Base-by-base conservation (phyloP, 1,140 invertebrate species). In the Acromyrmex echinatior region DNA sequence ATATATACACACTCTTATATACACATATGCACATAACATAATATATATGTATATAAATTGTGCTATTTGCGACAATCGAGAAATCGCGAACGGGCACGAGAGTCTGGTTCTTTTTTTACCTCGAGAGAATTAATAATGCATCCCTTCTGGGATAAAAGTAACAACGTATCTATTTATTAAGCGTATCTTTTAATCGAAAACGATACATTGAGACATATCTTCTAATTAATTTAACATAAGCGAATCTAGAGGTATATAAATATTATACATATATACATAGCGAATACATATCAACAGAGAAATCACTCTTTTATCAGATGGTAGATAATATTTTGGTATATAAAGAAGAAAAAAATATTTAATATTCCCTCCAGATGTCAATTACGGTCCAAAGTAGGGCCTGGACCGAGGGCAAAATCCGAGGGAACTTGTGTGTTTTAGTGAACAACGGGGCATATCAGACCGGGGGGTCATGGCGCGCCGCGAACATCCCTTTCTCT, bases 281-380 rank as follows among this genome's bases (percentile, higher is more conserved):
- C 31, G 31, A 25, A 88, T 74, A 87, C 65, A 66, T 86, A 88
- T 91, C 70, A 78, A 88, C 81, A 91, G 56, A 85, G 80, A 80
- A 87, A 66, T 91, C 81, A 87, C 87, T 49, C 66, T 91, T 91
- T 91, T 91, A 91, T 91, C 90, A 91, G 86, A 91, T 91, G 85
- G 90, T 91, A 91, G 86, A 91, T 91, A 89, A 91, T 91, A 91
- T 91, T 91, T 91, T 91, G 90, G 90, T 91, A 91, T 91, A 91
- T 88, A 91, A 90, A 90, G 81, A 51, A 84, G 82, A 82, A 80
- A 73, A 90, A 58, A 51, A 51, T 14, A 76, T 86, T 73, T 78
- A 91, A 91, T 60, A 81, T 91, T 91, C 90, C 90, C 90, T 91
- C 90, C 87, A 89, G 78, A 86, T 91, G 90, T 91, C 90, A 91